A percentile compares a stretch with the other conserved stretches of the same genome.
These are phyloP conservation scores for Drosophila pectinifera DNA, from an alignment of 1,140 invertebrate species.

Conservation along the genomic window DNA sequence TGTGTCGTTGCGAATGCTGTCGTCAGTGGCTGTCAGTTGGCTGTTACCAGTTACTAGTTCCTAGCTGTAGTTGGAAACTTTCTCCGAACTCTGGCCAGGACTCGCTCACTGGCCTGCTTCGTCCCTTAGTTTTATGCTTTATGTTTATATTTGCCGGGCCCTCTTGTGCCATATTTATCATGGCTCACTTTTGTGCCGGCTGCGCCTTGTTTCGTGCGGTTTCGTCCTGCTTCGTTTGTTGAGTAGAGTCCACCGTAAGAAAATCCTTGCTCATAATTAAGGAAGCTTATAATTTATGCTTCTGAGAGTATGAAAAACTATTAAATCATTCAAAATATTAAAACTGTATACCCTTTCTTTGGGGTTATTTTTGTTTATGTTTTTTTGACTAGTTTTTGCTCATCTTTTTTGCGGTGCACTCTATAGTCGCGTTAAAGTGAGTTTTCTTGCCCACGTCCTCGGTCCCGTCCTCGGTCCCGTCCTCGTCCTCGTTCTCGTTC, in stretches of 20 bases:
- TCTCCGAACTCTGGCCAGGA: conserved; percentile 30
- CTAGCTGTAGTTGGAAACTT: conserved; percentile 25
- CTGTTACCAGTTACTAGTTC: conserved; percentile 22
- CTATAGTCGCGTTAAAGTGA: conserved; percentile 21
- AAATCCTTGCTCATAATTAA: neutral
- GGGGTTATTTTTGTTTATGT: too few relatives aligned
- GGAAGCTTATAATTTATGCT: too few relatives aligned
- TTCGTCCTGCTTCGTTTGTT: conserved; percentile 18
- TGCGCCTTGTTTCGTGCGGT: conserved; percentile 37
- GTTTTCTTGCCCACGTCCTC: conserved; percentile 33
- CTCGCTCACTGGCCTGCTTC: conserved; percentile 5
- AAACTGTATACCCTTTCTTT: neutral
- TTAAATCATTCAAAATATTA: neutral
- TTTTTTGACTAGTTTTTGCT: too few relatives aligned
- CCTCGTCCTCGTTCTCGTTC: neutral
- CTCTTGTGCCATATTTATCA: conserved; percentile 66
- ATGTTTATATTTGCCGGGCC: conserved; percentile 48
- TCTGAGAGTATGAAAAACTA: too few relatives aligned
- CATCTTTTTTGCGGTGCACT: neutral
- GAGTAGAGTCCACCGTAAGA: neutral
- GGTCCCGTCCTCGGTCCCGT: neutral
- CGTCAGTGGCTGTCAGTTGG: conserved; percentile 36
- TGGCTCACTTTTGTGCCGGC: conserved; percentile 62
- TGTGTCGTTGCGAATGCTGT: conserved; percentile 42
- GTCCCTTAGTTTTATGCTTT: conserved; percentile 58